phyloP scores from a whole-genome alignment of 2,797 vertebrate genomes.

The Peromyscus eremicus region DNA sequence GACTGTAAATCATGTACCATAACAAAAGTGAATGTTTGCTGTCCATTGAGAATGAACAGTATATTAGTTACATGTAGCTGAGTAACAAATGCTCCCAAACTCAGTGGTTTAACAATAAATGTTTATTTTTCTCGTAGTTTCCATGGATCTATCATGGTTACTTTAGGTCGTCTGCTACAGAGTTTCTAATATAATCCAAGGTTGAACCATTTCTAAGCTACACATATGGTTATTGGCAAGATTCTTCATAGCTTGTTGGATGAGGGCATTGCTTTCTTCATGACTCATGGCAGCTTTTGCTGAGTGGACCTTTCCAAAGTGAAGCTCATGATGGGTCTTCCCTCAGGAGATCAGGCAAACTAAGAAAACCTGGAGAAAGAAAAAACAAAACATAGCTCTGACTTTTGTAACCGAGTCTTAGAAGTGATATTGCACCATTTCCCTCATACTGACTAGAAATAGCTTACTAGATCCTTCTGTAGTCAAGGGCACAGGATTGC shows the following conservation, averaged over 20 bases:
- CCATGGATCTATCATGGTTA: neutral
- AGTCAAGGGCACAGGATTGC: neutral
- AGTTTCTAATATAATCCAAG: neutral
- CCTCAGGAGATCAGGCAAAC: neutral
- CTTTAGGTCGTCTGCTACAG: neutral
- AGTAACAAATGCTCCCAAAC: neutral
- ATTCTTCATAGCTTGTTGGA: neutral
- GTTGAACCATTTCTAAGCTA: neutral
- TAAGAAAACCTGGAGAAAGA: neutral
- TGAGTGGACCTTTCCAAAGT: neutral
- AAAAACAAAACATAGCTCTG: neutral
- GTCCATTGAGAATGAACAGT: neutral
- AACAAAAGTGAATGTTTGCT: neutral
- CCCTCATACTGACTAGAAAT: neutral
- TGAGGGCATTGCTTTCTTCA: neutral
- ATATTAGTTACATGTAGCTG: neutral
- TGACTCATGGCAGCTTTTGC: neutral
- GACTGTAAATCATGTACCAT: neutral
- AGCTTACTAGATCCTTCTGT: neutral
- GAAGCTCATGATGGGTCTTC: neutral
- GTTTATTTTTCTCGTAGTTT: neutral
- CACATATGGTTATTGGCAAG: neutral
- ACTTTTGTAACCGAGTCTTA: neutral
- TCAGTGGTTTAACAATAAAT: neutral
- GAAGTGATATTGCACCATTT: neutral